Conservation (phyloP, 2,888 invertebrate species). For the Cyclophora punctaria region DNA sequence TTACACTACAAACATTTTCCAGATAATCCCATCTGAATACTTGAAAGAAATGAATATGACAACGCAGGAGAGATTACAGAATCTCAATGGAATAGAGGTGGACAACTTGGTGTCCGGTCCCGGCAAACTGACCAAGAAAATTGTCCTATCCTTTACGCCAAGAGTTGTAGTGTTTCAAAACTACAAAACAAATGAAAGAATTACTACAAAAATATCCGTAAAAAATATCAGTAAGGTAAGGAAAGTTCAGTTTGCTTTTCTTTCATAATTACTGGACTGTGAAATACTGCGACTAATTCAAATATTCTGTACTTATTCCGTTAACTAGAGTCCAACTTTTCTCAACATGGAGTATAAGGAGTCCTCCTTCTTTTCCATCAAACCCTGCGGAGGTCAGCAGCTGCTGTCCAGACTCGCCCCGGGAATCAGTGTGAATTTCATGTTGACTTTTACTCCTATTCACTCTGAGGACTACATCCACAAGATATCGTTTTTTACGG, state of each 20-base stretch:
- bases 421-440: conserved; percentile 78
- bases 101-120: conserved; percentile 41
- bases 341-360: conserved; percentile 65
- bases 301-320: background rate
- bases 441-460: conserved; percentile 77
- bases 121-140: conserved; percentile 26
- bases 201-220: conserved; percentile 68
- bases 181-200: conserved; percentile 66
- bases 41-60: conserved; percentile 52
- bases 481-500: conserved; percentile 68
- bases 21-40: conserved; percentile 63
- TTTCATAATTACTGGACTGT: no score
- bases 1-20: background rate
- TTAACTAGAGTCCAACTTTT: conserved; percentile 62
- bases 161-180: conserved; percentile 77
- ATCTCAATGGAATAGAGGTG: conserved; percentile 40
- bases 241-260: background rate
- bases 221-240: conserved; percentile 74
- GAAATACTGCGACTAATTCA: background rate
- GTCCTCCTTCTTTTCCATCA: conserved; percentile 68
- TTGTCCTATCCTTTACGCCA: conserved; percentile 59
- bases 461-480: conserved; percentile 73
- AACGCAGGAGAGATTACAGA: conserved; percentile 46
- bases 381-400: conserved; percentile 49
- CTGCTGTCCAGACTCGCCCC: conserved; percentile 78